phyloP scores from a whole-genome alignment of 2,797 vertebrate species.

The Otolemur crassicaudatus region DNA sequence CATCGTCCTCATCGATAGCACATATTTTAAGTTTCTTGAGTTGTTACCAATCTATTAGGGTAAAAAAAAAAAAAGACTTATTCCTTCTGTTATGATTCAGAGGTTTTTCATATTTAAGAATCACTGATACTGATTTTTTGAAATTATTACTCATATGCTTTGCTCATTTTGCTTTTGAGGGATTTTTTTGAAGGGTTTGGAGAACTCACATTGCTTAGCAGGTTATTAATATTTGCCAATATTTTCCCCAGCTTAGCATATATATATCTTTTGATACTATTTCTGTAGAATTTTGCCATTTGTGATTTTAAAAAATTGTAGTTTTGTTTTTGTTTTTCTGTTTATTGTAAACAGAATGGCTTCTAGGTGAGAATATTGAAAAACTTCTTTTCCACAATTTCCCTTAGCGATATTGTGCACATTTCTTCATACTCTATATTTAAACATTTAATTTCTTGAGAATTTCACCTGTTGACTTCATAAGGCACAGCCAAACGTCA shows the following conservation, averaged over 20 bases:
- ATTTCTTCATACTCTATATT: not conserved
- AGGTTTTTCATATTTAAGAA: not conserved
- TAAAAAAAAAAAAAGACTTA: not conserved
- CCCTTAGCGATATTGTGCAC: not conserved
- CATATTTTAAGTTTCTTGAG: not conserved
- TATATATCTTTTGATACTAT: not conserved
- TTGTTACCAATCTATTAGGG: not conserved
- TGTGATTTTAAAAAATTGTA: not conserved
- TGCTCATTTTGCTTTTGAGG: not conserved
- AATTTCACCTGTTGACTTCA: not conserved
- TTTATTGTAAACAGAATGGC: not conserved
- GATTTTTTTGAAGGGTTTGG: not conserved
- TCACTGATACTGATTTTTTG: not conserved
- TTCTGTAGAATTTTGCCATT: not conserved
- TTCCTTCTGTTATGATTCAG: not conserved
- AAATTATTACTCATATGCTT: not conserved
- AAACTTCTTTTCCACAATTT: not conserved
- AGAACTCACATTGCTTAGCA: not conserved
- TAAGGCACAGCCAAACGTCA: not conserved
- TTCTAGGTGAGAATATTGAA: not conserved
- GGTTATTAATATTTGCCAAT: not conserved
- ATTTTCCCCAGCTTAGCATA: not conserved
- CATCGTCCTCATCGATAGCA: not conserved
- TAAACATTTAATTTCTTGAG: not conserved
- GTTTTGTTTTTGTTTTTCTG: not conserved